Base-by-base conservation (phyloP, 2,797 vertebrate genomes). In the Sandelia bainsii region DNA sequence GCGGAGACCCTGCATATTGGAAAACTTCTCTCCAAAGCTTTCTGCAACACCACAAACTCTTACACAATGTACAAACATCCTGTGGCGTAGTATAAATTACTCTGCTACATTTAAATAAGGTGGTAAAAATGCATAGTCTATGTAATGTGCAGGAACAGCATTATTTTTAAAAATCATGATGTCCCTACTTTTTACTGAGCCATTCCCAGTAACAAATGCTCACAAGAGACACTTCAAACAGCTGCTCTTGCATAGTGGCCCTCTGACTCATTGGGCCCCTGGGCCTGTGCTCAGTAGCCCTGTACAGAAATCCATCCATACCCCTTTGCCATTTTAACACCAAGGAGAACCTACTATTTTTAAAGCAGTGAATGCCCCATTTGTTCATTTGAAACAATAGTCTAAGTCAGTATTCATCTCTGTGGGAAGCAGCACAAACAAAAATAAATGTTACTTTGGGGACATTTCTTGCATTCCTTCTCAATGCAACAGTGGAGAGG, bases 381-480 rank as follows among this genome's bases (percentile, higher is more conserved):
- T 73, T 81, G 63, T 78, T 80, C 8, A 8, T 20, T 48, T 58
- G n/a, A 65, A 51, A 80, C 66, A 77, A 53, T 2, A 29, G 63
- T 49, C 29, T 0, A 14, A 68, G 64, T 75, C 62, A 59, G 56
- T 42, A 70, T 52, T 54, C 25, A 63, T 56, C 51, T 40, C 69
- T 61, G 72, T 7, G 77, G 69, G 56, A 62, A 48, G 56, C 27
- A 65, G 46, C 17, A 61, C 49, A 71, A 80, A 69, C 56, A 62
- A 53, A 66, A 60, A 73, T 37, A 66, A 62, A 64, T 50, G 54
- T 58, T 49, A 52, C 52, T 79, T 25, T 22, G 20, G 54, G 66
- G 59, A 48, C 51, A 70, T 77, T 68, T 79, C 60, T 78, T 59
- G 25, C 5, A 74, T 85, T 85, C 60, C 62, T 74, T n/a, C 68